Evolutionary conservation across 2,888 invertebrate genomes (phyloP).

Genomic region (Lepas anatifera): DNA sequence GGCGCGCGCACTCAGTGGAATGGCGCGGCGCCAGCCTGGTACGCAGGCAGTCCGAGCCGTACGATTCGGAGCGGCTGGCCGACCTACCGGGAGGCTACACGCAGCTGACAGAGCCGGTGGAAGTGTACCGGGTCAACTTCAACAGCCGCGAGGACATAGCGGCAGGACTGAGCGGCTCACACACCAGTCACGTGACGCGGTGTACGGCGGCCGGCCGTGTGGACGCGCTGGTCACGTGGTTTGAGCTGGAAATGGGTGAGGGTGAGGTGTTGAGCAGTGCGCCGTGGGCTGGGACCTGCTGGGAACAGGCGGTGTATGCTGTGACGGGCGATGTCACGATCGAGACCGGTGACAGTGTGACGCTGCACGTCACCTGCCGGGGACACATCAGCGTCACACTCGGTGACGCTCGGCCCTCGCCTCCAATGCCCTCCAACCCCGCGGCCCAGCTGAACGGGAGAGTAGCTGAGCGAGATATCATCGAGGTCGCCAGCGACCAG

Average conservation of each 20-base stretch:
- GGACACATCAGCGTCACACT: neutral
- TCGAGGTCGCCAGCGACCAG: neutral
- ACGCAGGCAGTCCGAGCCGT: constrained; percentile 40
- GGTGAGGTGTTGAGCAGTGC: constrained; percentile 48
- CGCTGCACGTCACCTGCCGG: neutral
- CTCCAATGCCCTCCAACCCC: no score
- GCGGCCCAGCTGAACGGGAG: no score
- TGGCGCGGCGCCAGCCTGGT: neutral
- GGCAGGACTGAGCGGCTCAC: constrained; percentile 34
- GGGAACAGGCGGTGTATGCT: constrained; percentile 66
- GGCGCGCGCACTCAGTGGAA: neutral
- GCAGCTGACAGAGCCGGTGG: constrained; percentile 45
- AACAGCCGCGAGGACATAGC: constrained; percentile 42
- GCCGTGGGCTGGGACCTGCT: constrained; percentile 45
- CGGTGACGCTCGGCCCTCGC: neutral
- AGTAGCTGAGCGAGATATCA: neutral
- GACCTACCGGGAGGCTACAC: constrained; percentile 40
- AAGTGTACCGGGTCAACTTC: constrained; percentile 49
- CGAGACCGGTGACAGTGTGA: neutral
- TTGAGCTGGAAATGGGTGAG: constrained; percentile 54
- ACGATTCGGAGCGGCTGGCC: constrained; percentile 55
- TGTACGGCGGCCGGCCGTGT: constrained; percentile 42
- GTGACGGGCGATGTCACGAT: neutral
- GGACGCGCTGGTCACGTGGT: constrained; percentile 58
- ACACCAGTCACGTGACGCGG: constrained; percentile 17